Base-by-base conservation (phyloP, 2,797 vertebrate genomes). In the Etheostoma perlongum region DNA sequence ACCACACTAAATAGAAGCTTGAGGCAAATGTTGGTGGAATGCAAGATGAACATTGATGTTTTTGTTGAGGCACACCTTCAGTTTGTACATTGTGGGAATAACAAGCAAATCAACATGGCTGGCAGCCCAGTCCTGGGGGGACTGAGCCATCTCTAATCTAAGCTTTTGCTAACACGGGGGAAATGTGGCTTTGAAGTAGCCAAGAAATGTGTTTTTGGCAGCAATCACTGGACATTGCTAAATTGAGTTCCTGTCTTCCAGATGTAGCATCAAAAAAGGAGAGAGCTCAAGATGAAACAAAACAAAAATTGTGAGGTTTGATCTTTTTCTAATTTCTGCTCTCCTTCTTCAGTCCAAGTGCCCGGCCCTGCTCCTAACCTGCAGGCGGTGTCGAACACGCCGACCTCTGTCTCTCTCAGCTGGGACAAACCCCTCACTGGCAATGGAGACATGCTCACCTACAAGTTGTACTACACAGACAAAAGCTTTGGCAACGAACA, bases 401-500 rank as follows among this genome's bases (percentile, higher is more conserved):
- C 98, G 1, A 96, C 95, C 23, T 96, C 97, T 0, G 84, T 97
- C 54, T 95, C 94, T 0, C 86, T 99, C 74, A 96, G 85, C 59
- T 99, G 98, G 98, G 97, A 97, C 62, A 96, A 95, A 0, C 98
- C 98, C 0, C 71, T 98, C 62, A 98, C 96, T 0, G 98, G 97
- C 83, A 99, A 98, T 1, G 97, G 98, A 0, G 97, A 98, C 46
- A 97, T 98, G 86, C 96, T 98, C 90, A 97, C 95, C 86, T 99
- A 98, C 91, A 99, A 98, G 84, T 77, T 99, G 46, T 99, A 98
- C 88, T 97, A 97, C 93, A 96, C 97, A 86, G 98, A 99, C 91
- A 97, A 96, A 67, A 96, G 96, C n/a, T 80, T 94, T 55, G 96
- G 96, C 75, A 94, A 60, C 0, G 98, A 99, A 66, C 96, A 99